Evolutionary conservation across 1,140 invertebrate genomes (phyloP).

Genomic region (Vanessa tameamea): DNA sequence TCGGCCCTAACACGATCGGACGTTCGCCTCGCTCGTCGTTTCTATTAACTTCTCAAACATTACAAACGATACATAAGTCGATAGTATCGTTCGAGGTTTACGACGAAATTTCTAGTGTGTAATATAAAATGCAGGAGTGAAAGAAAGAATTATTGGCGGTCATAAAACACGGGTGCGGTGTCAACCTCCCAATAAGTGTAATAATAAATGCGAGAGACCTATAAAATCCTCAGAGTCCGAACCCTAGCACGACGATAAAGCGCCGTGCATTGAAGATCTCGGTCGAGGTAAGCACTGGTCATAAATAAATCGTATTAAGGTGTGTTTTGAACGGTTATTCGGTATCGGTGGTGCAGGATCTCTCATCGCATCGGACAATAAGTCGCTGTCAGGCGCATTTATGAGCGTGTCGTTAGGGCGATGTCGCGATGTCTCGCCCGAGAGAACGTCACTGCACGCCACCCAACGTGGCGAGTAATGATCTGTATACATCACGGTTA

Average conservation of each 20-base stretch:
- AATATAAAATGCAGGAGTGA: slow-evolving; percentile 61
- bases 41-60: slow-evolving; percentile 43
- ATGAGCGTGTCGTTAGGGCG: slow-evolving; percentile 60
- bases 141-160: slow-evolving; percentile 68
- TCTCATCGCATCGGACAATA: slow-evolving; percentile 61
- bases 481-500: slow-evolving; percentile 68
- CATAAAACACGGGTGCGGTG: slow-evolving; percentile 66
- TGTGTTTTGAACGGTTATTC: slow-evolving; percentile 61
- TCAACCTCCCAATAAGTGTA: slow-evolving; percentile 66
- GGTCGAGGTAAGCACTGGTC: slow-evolving; percentile 52
- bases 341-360: slow-evolving; percentile 58
- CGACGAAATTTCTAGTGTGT: slow-evolving; percentile 48
- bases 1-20: slow-evolving; percentile 47
- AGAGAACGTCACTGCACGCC: slow-evolving; percentile 44
- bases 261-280: slow-evolving; percentile 34
- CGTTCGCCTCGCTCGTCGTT: slow-evolving; percentile 43
- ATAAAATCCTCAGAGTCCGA: slow-evolving; percentile 63
- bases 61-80: slow-evolving; percentile 36
- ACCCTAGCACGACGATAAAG: slow-evolving; percentile 56
- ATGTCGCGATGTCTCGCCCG: slow-evolving; percentile 42
- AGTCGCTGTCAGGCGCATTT: slow-evolving; percentile 62
- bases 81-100: slow-evolving; percentile 44
- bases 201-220: slow-evolving; percentile 65
- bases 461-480: slow-evolving; percentile 67
- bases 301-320: slow-evolving; percentile 78